Evolutionary conservation across 2,888 invertebrate genomes (phyloP).

Genomic region (Tanytarsus gracilentus): DNA sequence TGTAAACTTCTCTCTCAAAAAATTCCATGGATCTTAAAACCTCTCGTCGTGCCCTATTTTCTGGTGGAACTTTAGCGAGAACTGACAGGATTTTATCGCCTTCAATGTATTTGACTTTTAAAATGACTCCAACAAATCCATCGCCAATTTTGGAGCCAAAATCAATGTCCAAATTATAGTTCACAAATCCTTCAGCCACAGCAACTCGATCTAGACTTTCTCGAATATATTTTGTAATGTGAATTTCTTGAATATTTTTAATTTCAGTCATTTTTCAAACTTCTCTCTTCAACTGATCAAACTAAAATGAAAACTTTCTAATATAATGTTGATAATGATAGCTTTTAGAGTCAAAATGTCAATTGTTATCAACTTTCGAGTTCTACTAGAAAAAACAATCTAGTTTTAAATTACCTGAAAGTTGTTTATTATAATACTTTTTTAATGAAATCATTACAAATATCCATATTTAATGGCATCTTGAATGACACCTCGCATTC

Average conservation of each 20-base stretch:
- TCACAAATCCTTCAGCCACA: conserved; percentile 23
- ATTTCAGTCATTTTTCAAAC: no score
- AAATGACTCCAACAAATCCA: conserved; percentile 28
- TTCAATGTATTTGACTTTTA: conserved; percentile 14
- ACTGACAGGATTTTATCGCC: neutral
- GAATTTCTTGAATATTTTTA: no score
- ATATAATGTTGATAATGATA: no score
- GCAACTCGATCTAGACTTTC: conserved; percentile 20
- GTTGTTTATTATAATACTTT: no score
- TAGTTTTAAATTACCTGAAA: no score
- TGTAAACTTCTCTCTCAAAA: conserved; percentile 20
- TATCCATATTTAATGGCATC: neutral
- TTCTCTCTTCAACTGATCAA: no score
- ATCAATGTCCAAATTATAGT: neutral
- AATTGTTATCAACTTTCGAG: no score
- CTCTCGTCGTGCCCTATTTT: neutral
- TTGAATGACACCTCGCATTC: neutral
- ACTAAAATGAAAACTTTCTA: no score
- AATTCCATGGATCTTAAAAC: neutral
- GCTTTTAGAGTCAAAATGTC: no score
- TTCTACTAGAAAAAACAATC: no score
- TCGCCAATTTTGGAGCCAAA: conserved; percentile 23
- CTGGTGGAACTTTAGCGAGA: conserved; percentile 22
- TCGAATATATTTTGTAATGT: no score
- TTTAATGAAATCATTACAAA: neutral